Percentiles rank a stretch among this genome's conserved stretches.
Evolutionary conservation across 2,797 vertebrate genomes (phyloP).

Genomic region (Sebastes trivittatus): DNA sequence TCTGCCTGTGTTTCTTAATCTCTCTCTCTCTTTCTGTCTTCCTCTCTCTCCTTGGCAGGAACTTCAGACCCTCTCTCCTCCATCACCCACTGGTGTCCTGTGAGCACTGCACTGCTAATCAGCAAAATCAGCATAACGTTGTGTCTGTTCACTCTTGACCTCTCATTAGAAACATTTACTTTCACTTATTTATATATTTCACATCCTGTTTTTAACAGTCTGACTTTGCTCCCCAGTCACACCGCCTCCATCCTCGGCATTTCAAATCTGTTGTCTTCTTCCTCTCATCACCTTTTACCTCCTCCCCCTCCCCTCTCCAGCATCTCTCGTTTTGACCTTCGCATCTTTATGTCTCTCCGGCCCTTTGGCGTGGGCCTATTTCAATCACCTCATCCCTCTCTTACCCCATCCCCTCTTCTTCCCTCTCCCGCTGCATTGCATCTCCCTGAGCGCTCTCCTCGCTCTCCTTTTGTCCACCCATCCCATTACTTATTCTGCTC

Average conservation of each 20-base stretch:
- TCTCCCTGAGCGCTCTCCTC: constrained; percentile 26
- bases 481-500: constrained; percentile 55
- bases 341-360: constrained; percentile 50
- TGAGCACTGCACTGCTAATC: constrained; percentile 42
- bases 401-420: constrained; percentile 13
- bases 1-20: background rate
- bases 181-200: constrained; percentile 39
- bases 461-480: constrained; percentile 50
- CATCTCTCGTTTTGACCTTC: constrained; percentile 63
- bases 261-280: constrained; percentile 21
- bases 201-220: constrained; percentile 31
- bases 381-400: constrained; percentile 48
- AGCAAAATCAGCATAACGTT: constrained; percentile 53
- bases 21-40: background rate
- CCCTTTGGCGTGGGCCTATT: constrained; percentile 43
- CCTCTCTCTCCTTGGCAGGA: background rate
- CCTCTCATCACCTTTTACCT: constrained; percentile 15
- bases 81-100: constrained; percentile 17
- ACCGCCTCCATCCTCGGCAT: background rate
- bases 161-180: constrained; percentile 54
- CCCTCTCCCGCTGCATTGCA: constrained; percentile 23
- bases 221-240: constrained; percentile 12
- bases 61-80: constrained; percentile 13
- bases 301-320: background rate
- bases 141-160: constrained; percentile 31